Base-by-base conservation (phyloP, 2,888 invertebrate species). In the Hartigia nigra region DNA sequence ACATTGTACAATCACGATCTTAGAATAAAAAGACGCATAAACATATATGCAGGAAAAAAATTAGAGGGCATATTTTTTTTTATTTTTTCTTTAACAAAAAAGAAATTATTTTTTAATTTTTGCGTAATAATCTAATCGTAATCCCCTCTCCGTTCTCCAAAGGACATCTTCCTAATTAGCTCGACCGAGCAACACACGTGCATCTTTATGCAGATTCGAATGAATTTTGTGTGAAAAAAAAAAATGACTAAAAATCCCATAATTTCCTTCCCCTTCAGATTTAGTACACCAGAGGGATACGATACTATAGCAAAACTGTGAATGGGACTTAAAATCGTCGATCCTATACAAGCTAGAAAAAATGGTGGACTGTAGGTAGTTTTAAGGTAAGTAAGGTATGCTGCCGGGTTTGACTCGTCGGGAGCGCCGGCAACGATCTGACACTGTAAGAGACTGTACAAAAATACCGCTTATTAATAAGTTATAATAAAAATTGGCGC, bases 371-470 rank as follows among this genome's bases (percentile, higher is more conserved):
- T 55, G 55, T 55, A 55, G 55, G 55, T 55, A 55, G 55, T 55
- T 55, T 55, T 55, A 55, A 55, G 55, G 55, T 55, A 55, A 55
- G 55, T 55, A 55, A 72, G 34, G 70, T 70, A 70, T 70, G 77
- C 78, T 78, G 84, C 84, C 86, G 85, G 82, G 83, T 82, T 81
- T 78, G 82, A 78, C 85, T 87, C 88, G 86, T 85, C 87, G 86
- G 86, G 86, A 85, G 87, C 87, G 87, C 85, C 85, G 85, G 86
- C 85, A 88, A 87, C 86, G 87, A 87, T 85, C 85, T 81, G 85
- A 88, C 83, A 87, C 87, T 89, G 89, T 90, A 89, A 89, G 90
- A 89, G 87, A 87, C 88, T 89, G 90, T 90, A 90, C 88, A 90
- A 90, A 90, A 90, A 90, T 90, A 90, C 89, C 88, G 88, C 87